Base-by-base conservation (phyloP, 2,888 invertebrate species). In the Lucinisca nassula region DNA sequence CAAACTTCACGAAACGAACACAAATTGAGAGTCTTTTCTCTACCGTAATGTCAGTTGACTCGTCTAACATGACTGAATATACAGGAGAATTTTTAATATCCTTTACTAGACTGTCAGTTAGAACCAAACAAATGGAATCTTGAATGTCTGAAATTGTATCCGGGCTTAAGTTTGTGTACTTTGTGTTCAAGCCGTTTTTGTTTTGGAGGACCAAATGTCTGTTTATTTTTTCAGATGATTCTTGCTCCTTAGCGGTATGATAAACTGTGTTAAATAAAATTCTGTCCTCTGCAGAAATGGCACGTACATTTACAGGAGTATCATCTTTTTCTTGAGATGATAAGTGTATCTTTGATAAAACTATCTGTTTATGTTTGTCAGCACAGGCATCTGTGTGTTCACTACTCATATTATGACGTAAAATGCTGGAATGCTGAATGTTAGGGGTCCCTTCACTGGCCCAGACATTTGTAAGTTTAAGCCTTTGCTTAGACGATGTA, bases 11-110 rank as follows among this genome's bases (percentile, higher is more conserved):
- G 73, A 80, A 90, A 12, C 90, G 14, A 0, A 87, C 51, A 81
- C 90, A 90, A 3, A 90, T 77, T 30, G 40, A 38, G 1, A 86
- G 75, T 27, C 81, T 38, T 30, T 88, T 86, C 10, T 84, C 79
- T 0, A 84, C 76, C 6, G 78, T 70, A 14, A 89, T 30, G 30
- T 91, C 88, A 12, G 86, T 89, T 38, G 81, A 84, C 40, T 90
- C 85, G 84, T 88, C 88, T 12, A 88, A 21, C 79, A 85, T 88
- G 38, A 14, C 32, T 6, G 10, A 21, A 27, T n/a, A n/a, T n/a
- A n/a, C n/a, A n/a, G n/a, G n/a, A n/a, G n/a, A n/a, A n/a, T n/a
- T 37, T 3, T 32, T 72, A 8, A 32, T 55, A 55, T 55, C 55
- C 4, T 40, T 40, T 40, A 55, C 55, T 4, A 55, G 55, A 14